A percentile compares a stretch with the other conserved stretches of the same genome.
These are phyloP conservation scores for Motacilla tschutschensis DNA, from an alignment of 2,113 vertebrate genomes.

Conservation along the genomic window DNA sequence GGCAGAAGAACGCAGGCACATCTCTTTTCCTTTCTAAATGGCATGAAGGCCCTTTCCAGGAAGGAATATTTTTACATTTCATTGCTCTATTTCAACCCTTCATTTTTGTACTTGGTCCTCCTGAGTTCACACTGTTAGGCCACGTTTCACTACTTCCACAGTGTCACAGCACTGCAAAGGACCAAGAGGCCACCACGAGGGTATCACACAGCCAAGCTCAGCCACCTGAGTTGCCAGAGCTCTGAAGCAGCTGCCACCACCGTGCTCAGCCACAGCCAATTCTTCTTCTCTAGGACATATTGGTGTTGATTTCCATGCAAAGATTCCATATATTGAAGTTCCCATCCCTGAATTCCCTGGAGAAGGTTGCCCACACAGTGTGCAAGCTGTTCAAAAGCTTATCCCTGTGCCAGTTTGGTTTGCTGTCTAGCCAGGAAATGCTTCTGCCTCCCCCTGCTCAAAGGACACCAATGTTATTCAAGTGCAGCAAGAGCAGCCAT, in stretches of 20 bases:
- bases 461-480: not conserved
- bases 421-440: conserved; percentile 18
- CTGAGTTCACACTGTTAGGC: not conserved
- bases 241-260: not conserved
- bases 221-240: not conserved
- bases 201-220: accelerated
- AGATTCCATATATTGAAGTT: not conserved
- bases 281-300: not conserved
- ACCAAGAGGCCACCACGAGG: not conserved
- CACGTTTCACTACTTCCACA: not conserved
- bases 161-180: not conserved
- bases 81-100: not conserved
- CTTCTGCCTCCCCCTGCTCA: conserved; percentile 7
- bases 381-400: not conserved
- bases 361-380: not conserved
- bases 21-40: not conserved
- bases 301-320: not conserved
- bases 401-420: not conserved
- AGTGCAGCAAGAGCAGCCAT: not conserved
- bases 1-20: not conserved
- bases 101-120: not conserved
- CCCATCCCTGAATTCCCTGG: not conserved
- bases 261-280: accelerated
- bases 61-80: not conserved
- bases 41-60: not conserved